Evolutionary conservation across 2,888 invertebrate species (phyloP), one percentile per base, ranked within the genome.

Genomic region (Orchestes rusci): DNA sequence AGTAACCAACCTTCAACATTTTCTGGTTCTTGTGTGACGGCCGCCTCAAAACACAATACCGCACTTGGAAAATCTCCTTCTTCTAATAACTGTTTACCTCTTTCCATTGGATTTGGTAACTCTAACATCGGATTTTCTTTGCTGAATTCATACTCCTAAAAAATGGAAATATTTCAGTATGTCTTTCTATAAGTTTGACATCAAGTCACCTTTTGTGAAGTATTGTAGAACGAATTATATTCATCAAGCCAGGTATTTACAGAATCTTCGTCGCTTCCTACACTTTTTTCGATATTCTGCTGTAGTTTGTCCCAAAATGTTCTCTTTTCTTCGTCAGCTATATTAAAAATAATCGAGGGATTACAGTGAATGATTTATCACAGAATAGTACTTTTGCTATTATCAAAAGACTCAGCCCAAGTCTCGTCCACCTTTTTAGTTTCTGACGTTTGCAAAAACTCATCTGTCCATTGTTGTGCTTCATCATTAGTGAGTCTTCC

Each of bases 21-120:
- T 37, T 82, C 74, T 2, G 85, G 80, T 36, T 86, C 75, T 62
- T 90, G 83, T 60, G 88, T 84, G 2, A 83, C 92, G 7, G 96
- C 95, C 38, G 92, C 91, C 71, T 99, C 99, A 70, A 99, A 97
- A 61, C 94, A 87, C 17, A 97, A 70, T 1, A 95, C 94, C 12
- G 99, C 97, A 56, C 92, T 89, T 19, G 96, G 92, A 53, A 97
- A 77, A 68, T 97, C 96, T 7, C 95, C 95, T 56, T 79, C 78
- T 57, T 79, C 77, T 52, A 96, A 69, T 62, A 84, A 82, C 56
- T 82, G 77, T 63, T 91, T 82, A 0, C 95, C 96, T 58, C 88
- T 83, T 64, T 84, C 84, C 47, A 95, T 76, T 1, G 93, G 86
- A 70, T 88, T 81, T 39, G 75, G 73, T 52, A 81, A 68, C 58